These are phyloP conservation scores for Agriopis marginaria DNA, from an alignment of 2,888 invertebrate genomes.

Conservation along the genomic window DNA sequence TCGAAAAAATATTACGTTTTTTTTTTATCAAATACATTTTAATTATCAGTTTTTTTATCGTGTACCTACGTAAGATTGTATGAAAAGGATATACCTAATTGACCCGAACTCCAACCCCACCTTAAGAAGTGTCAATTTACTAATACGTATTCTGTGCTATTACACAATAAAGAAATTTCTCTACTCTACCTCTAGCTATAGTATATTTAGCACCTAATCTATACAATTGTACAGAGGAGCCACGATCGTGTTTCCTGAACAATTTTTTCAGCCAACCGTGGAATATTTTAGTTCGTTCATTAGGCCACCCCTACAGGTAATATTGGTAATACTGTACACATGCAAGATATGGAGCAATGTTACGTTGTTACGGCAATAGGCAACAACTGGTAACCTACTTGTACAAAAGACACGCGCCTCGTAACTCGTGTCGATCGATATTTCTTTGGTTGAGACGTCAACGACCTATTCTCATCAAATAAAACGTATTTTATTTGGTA, in stretches of 20 bases:
- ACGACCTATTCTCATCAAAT: conserved; percentile 1
- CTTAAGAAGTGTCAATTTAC: background rate
- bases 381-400: conserved; percentile 10
- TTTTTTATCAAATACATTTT: too few relatives aligned
- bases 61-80: too few relatives aligned
- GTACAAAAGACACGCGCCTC: background rate
- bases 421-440: background rate
- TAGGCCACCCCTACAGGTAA: background rate
- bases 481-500: background rate
- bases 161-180: background rate
- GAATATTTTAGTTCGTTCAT: background rate
- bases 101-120: background rate
- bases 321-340: background rate
- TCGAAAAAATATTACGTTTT: too few relatives aligned
- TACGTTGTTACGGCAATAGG: conserved; percentile 1
- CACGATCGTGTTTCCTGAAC: background rate
- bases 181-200: background rate
- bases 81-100: background rate
- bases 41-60: too few relatives aligned
- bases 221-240: background rate
- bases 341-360: background rate
- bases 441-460: background rate
- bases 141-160: too few relatives aligned
- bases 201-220: too few relatives aligned
- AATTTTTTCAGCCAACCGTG: background rate